Conservation (phyloP, 2,113 vertebrate genomes). For the Quiscalus mexicanus region DNA sequence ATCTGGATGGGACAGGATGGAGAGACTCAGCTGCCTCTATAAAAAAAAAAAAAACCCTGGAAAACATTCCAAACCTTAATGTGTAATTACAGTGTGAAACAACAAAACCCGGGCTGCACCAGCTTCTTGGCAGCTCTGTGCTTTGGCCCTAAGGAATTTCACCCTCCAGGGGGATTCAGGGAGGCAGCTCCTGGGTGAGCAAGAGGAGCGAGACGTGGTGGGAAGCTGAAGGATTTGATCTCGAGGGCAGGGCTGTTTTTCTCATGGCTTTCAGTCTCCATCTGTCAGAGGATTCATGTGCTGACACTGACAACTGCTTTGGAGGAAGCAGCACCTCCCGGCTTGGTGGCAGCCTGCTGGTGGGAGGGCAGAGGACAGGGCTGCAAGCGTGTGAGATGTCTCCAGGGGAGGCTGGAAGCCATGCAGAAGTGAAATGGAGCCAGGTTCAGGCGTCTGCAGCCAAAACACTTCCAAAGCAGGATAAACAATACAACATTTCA, state of each 20-base stretch:
- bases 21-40: slow-evolving; percentile 1
- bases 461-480: slow-evolving; percentile 3
- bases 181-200: neutral
- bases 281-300: slow-evolving; percentile 50
- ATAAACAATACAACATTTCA: slow-evolving; percentile 18
- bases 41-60: neutral
- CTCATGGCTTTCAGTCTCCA: slow-evolving; percentile 41
- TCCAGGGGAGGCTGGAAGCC: slow-evolving; percentile 41
- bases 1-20: slow-evolving; percentile 44
- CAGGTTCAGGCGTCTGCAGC: slow-evolving; percentile 43
- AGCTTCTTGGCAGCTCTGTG: slow-evolving; percentile 10
- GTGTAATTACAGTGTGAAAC: slow-evolving; percentile 58
- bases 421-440: slow-evolving; percentile 19
- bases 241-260: neutral
- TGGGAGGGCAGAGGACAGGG: slow-evolving; percentile 42
- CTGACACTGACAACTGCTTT: slow-evolving; percentile 42
- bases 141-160: neutral
- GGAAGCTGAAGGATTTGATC: slow-evolving; percentile 27
- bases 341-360: slow-evolving; percentile 57
- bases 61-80: slow-evolving; percentile 28
- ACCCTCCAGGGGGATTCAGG: neutral
- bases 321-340: slow-evolving; percentile 46
- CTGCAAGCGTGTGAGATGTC: neutral
- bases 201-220: neutral
- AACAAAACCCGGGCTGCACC: neutral